Evolutionary conservation across 64 coral and sea anemone genomes (phyloP).

Genomic region (Trachythela sp.): DNA sequence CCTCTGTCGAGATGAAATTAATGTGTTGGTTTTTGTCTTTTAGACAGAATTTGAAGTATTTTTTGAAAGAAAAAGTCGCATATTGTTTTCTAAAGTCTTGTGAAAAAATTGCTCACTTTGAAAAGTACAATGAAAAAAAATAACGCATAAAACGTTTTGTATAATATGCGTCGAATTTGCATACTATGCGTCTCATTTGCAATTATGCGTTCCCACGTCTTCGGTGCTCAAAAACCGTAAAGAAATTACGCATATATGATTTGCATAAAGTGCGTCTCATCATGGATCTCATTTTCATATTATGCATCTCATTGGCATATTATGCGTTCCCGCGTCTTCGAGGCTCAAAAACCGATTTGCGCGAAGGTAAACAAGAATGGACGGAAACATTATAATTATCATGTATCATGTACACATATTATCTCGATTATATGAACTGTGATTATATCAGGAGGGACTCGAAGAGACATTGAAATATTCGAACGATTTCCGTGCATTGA

Average conservation of each 20-base stretch:
- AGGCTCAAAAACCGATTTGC: background rate
- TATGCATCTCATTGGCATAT: background rate
- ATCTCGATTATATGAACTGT: background rate
- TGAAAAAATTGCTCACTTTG: background rate
- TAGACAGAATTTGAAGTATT: background rate
- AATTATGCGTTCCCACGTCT: too few relatives aligned
- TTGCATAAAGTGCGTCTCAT: background rate
- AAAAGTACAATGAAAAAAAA: too few relatives aligned
- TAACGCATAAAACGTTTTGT: too few relatives aligned
- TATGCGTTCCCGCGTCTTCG: background rate
- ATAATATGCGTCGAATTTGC: too few relatives aligned
- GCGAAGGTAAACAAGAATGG: background rate
- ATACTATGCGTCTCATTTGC: too few relatives aligned
- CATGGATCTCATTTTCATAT: too few relatives aligned
- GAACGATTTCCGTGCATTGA: background rate
- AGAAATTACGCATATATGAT: too few relatives aligned
- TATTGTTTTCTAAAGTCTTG: background rate
- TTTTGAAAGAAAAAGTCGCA: background rate
- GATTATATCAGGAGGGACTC: background rate
- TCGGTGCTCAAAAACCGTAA: too few relatives aligned
- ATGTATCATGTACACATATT: background rate
- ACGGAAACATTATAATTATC: background rate
- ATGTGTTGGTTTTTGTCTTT: background rate
- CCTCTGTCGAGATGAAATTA: background rate
- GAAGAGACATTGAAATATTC: background rate